Conservation (phyloP, 2,888 invertebrate genomes). For the Pammene fasciana region DNA sequence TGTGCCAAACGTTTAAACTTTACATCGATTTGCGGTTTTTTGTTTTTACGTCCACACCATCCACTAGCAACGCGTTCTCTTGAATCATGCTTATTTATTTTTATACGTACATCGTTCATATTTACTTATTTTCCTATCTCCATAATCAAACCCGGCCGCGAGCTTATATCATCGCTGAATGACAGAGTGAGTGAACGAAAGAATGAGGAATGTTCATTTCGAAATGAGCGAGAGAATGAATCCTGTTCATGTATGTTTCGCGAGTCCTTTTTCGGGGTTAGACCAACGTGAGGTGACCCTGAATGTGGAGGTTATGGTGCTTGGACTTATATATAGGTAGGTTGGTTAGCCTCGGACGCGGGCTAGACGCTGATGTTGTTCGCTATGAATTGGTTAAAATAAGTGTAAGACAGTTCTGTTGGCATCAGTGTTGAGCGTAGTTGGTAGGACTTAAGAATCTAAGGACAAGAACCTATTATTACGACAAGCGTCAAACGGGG, state of each 20-base stretch:
- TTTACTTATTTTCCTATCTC: not conserved
- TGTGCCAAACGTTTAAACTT: too few species aligned
- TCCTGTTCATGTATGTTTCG: not conserved
- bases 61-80: too few species aligned
- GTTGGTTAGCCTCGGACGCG: too few species aligned
- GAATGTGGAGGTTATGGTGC: not conserved
- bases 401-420: too few species aligned
- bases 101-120: not conserved
- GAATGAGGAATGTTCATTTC: slow-evolving; percentile 1
- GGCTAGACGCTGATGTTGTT: too few species aligned
- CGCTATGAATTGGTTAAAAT: too few species aligned
- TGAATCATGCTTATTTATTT: not conserved
- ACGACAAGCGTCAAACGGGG: too few species aligned
- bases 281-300: not conserved
- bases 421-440: too few species aligned
- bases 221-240: not conserved
- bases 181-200: not conserved
- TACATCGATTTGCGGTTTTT: too few species aligned
- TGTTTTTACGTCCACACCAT: too few species aligned
- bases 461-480: too few species aligned
- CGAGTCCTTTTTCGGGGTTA: not conserved
- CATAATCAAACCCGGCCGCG: not conserved
- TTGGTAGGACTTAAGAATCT: too few species aligned
- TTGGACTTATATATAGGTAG: not conserved
- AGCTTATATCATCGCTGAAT: not conserved